These are phyloP conservation scores for Siniperca chuatsi DNA, from an alignment of 2,113 vertebrate genomes.

Conservation along the genomic window DNA sequence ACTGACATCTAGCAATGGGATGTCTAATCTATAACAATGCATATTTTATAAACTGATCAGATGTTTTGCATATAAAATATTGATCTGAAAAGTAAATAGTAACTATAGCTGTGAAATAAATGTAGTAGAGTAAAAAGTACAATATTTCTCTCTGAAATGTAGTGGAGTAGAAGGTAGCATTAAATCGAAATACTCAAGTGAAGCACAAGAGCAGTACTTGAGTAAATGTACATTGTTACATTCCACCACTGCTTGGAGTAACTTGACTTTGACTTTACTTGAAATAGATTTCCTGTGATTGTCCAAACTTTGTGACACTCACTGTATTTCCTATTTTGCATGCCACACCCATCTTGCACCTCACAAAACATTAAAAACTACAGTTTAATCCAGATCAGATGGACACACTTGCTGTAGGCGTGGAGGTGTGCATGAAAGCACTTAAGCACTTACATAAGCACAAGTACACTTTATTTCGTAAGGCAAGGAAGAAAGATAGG, in stretches of 20 bases:
- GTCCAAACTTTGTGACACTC: not conserved
- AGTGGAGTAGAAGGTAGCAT: not conserved
- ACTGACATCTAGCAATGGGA: not conserved
- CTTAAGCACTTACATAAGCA: not conserved
- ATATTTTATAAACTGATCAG: no score
- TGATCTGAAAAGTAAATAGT: no score
- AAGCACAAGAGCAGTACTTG: not conserved
- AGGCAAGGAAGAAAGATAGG: not conserved
- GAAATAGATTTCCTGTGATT: slow-evolving; percentile 25
- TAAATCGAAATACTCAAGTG: not conserved
- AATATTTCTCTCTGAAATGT: no score
- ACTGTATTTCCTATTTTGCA: not conserved
- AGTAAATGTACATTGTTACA: not conserved
- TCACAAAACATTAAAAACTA: not conserved
- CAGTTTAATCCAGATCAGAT: not conserved
- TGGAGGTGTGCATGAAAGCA: not conserved
- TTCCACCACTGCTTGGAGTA: not conserved
- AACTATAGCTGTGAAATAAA: no score
- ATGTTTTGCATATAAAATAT: no score
- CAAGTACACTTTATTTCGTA: not conserved
- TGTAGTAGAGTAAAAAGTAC: no score
- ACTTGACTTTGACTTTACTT: not conserved
- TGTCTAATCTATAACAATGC: no score
- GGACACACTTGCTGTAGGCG: not conserved
- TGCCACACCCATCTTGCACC: not conserved